Evolutionary conservation across 2,888 invertebrate species (phyloP), one percentile per base, ranked within the genome.

Genomic region (Neoascia interrupta): DNA sequence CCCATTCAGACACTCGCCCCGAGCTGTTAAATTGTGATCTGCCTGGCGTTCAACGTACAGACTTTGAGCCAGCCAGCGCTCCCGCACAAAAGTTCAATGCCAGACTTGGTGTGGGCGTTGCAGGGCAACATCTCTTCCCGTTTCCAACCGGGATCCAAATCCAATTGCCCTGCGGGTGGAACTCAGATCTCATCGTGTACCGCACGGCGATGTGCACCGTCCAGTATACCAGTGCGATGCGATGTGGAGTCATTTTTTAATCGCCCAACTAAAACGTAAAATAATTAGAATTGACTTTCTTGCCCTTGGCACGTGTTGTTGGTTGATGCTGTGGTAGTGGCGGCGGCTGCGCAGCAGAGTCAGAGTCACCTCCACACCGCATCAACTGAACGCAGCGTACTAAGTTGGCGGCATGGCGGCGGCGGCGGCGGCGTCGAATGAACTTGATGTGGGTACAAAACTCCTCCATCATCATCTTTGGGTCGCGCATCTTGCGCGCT

Each of bases 221-320:
- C n/a, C n/a, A n/a, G n/a, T n/a, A n/a, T n/a, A n/a, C n/a, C 26
- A 31, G 10, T 31, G 4, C 3, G n/a, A 6, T 6, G 8, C 10
- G 8, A 15, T 53, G 13, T 66, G 56, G 60, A 72, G 68, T 66
- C 49, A 56, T 79, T 73, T 72, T 79, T 79, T 79, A 79, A 79
- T 79, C 79, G 66, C 23, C 79, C 6, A 61, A 68, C 79, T 72
- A 73, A 79, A 73, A 73, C 61, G 54, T 68, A 68, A 79, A 73
- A 79, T 73, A 79, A 79, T 79, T 79, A 79, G 73, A 79, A 73
- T 73, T 73, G 79, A 79, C 79, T 79, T 61, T 63, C 34, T 73
- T 18, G 79, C 79, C 79, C 37, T 61, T 73, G 73, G 79, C 79
- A 68, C 79, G 79, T 73, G 79, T 43, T 54, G 13, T 37, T 13